Base-by-base conservation (phyloP, 2,113 vertebrate genomes). In the Rhadina sibilatrix region DNA sequence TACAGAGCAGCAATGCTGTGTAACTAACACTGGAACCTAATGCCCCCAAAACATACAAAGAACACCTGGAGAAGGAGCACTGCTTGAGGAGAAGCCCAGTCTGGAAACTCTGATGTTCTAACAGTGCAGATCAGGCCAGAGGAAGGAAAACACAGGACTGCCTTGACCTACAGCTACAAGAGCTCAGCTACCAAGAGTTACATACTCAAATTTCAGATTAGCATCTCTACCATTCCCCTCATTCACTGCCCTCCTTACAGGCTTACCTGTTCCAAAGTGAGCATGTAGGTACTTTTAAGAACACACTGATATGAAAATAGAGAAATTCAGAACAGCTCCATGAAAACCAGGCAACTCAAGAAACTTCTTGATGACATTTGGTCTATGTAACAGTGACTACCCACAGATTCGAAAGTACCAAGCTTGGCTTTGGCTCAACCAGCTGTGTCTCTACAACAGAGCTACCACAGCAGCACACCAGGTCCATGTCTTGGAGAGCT, bases 241-340 rank as follows among this genome's bases (percentile, higher is more conserved):
- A 4, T 25, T 47, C 47, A 8, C 10, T 59, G 30, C 3, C 25
- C 38, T 90, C 60, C 17, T 68, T 28, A 25, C 0, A 21, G 50
- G 7, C 3, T 63, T 17, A 57, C 20, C 37, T 47, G 24, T 1
- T 18, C 38, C 46, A 68, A 30, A 74, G 25, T 11, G 11, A 70
- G 59, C 50, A 70, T 1, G 0, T 0, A 49, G 17, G 0, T 18
- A n/a, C 38, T 66, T 60, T 49, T 42, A 77, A 61, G 53, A 83
- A 52, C 0, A 3, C 3, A 12, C 16, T n/a, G 9, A 19, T 18
- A 35, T 8, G 19, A 40, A 78, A 63, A 78, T 9, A 57, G 33
- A 75, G 54, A 53, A 61, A 74, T 46, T 65, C 72, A 74, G 25
- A 81, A 37, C 9, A 56, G n/a, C 21, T 14, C 27, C 38, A 22